Percentiles rank a stretch among this genome's conserved stretches.
Conservation (phyloP, 2,797 vertebrate species). For the Karalla daura region DNA sequence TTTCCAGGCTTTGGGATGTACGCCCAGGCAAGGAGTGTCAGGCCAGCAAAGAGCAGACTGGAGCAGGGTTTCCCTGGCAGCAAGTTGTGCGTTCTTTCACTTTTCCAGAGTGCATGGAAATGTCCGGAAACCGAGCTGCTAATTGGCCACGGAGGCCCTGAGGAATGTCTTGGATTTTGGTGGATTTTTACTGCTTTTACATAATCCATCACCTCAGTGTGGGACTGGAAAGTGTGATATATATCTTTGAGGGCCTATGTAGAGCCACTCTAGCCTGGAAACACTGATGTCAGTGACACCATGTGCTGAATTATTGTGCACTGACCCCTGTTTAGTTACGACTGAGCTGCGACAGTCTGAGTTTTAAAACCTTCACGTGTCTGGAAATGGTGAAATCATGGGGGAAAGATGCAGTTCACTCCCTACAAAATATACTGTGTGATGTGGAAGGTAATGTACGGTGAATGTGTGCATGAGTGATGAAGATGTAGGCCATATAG, state of each 20-base stretch:
- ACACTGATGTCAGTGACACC: conserved; percentile 70
- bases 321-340: conserved; percentile 40
- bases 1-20: conserved; percentile 71
- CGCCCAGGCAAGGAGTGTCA: conserved; percentile 51
- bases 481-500: background rate
- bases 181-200: conserved; percentile 64
- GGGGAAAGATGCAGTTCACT: conserved; percentile 24
- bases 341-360: conserved; percentile 23
- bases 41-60: conserved; percentile 57
- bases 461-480: too few relatives aligned
- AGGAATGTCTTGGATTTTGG: conserved; percentile 71
- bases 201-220: conserved; percentile 62
- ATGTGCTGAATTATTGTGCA: conserved; percentile 17
- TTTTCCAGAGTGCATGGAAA: conserved; percentile 75
- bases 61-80: conserved; percentile 77
- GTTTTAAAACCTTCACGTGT: conserved; percentile 48
- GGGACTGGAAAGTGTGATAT: conserved; percentile 76
- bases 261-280: conserved; percentile 62
- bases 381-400: conserved; percentile 68
- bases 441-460: conserved; percentile 5
- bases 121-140: conserved; percentile 68
- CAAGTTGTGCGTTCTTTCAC: conserved; percentile 55
- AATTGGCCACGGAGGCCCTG: conserved; percentile 70
- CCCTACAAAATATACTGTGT: conserved; percentile 11
- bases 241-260: conserved; percentile 38